phyloP scores from a whole-genome alignment of 2,113 vertebrate genomes.

The Stomatorhinus ivindoensis region DNA sequence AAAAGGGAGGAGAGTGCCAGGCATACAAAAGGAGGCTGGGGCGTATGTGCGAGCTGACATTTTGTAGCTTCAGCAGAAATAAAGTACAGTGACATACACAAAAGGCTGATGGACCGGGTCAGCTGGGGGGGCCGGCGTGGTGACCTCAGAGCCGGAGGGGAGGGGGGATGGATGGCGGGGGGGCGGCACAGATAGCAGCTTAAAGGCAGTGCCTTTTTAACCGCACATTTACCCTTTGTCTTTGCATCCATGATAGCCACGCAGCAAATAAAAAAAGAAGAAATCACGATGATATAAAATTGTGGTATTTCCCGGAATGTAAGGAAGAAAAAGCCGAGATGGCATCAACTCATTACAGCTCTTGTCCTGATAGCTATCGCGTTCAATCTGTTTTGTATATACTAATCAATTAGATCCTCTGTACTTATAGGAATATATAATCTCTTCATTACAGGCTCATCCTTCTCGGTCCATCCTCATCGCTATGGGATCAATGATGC shows the following conservation, averaged over 20 bases:
- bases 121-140: not conserved
- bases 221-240: not conserved
- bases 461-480: not conserved
- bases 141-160: not conserved
- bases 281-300: not conserved
- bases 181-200: not conserved
- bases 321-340: not conserved
- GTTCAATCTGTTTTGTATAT: not conserved
- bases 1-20: not conserved
- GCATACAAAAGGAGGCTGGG: not conserved
- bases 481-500: not conserved
- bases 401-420: not conserved
- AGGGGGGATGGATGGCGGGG: too few species aligned
- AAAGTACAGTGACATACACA: not conserved
- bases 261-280: not conserved
- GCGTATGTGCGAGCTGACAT: not conserved
- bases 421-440: not conserved
- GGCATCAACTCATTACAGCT: not conserved
- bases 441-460: not conserved
- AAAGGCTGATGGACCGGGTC: not conserved
- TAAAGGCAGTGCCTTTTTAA: not conserved
- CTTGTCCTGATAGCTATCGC: not conserved
- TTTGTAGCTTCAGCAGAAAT: constrained; percentile 10
- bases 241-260: not conserved
- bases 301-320: not conserved